Base-by-base conservation (phyloP, 30 jellyfish, hydroid and myxozoan genomes). In the Aurelia sp. region DNA sequence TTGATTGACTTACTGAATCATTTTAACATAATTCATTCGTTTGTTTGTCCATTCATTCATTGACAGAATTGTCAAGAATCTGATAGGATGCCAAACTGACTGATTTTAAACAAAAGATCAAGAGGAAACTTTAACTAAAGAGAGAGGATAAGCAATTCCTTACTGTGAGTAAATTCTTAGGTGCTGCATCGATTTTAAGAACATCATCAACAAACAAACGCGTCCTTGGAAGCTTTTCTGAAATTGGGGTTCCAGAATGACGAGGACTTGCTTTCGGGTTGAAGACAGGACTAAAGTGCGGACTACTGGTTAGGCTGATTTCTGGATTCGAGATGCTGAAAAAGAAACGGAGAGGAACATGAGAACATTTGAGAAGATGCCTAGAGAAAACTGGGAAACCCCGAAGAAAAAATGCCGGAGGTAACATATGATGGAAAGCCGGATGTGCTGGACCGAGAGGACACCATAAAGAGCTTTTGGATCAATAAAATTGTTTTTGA, bases 151-250 rank as follows among this genome's bases (percentile, higher is more conserved):
- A 5, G 6, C 9, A 15, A 0, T 19, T 23, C 27, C 62, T 84
- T 66, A 84, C 93, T 41, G 31, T 58, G 60, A 84, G 61, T 27
- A 84, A 58, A 84, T 40, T 72, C 61, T 84, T 84, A 6, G 93
- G 93, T 17, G 73, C 57, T 35, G 73, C 37, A 31, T 84, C 93
- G 4, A 41, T 63, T 41, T 64, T 57, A 4, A 71, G 62, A 37
- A 53, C 86, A 48, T 82, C 85, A 19, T 72, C 93, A 1, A 64
- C 62, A 19, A 84, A 84, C 57, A 84, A 52, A 20, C 93, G 71
- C n/a, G 93, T 63, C 23, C 93, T 66, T 11, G 93, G 93, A 72
- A 84, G 18, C 52, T 84, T 84, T 40, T 84, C 93, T 22, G 93
- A 84, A 13, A 84, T 84, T 41, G 93, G 93, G 11, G 93, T 84